Evolutionary conservation across 2,797 vertebrate genomes (phyloP), one percentile per base, ranked within the genome.

Genomic region (Gobionotothen gibberifrons): DNA sequence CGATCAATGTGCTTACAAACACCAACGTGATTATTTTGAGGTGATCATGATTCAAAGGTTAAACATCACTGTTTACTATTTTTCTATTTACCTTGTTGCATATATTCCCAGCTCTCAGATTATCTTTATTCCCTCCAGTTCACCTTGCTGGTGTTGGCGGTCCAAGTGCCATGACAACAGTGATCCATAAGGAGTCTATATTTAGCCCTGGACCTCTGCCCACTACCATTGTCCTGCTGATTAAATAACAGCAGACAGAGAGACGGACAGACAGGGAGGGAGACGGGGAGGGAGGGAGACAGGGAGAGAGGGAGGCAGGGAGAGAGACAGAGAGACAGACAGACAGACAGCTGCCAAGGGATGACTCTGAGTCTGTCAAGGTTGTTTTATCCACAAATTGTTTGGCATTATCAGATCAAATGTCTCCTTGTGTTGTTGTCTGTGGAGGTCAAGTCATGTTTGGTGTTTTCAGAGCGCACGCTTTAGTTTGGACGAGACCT

Each of bases 191-290:
- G 71, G 56, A 48, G 66, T 69, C 83, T 89, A 84, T 78, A 74
- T 87, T 85, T 85, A 87, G 71, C 67, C 48, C 82, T 84, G 79
- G 82, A 77, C 47, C 58, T 71, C 57, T 82, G 72, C 86, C 80
- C 75, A 71, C 82, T 57, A 65, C 81, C 81, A 79, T 85, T 90
- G 85, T 87, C 81, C 69, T 49, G 67, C 72, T 85, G 79, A 85
- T 89, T 73, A 55, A 86, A 84, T 83, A 76, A 80, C 70, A 52
- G 2, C 22, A 22, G 22, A 2, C 22, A 2, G 22, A 22, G 22
- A 22, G 22, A 22, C 3, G 22, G 22, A 22, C 3, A 22, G 22
- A 22, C 22, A 21, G 21, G 21, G 21, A 21, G 21, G 2, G 21
- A 21, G 21, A 21, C n/a, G n/a, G n/a, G n/a, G n/a, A n/a, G n/a